phyloP scores from a whole-genome alignment of 2,888 invertebrate genomes.

The Stenchaetothrips biformis region DNA sequence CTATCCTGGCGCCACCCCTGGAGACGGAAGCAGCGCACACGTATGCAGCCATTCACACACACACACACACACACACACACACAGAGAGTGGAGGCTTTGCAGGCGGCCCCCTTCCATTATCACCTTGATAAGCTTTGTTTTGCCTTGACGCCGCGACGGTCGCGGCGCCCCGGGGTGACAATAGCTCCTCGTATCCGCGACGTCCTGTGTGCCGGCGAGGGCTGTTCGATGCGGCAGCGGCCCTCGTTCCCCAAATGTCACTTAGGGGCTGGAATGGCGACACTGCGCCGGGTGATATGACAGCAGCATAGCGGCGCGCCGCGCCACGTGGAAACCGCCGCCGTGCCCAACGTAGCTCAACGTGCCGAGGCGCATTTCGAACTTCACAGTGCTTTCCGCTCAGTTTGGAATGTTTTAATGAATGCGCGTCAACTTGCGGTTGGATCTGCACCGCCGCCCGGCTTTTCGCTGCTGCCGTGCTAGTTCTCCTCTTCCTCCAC shows the following conservation, averaged over 20 bases:
- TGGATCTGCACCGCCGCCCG: no score
- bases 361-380: background rate
- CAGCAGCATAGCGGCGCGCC: background rate
- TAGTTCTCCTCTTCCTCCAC: no score
- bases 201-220: background rate
- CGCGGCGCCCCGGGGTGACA: background rate
- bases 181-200: constrained; percentile 4
- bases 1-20: no score
- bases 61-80: background rate
- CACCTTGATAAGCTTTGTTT: constrained; percentile 25
- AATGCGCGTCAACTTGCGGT: constrained; percentile 16
- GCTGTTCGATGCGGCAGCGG: background rate
- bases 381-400: background rate
- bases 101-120: constrained; percentile 6
- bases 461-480: no score
- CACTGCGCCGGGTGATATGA: background rate
- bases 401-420: constrained; percentile 19
- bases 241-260: constrained; percentile 13
- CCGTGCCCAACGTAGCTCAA: no score
- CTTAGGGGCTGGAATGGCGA: background rate
- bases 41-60: background rate
- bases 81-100: no score
- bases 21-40: no score
- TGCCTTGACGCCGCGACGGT: background rate
- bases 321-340: background rate